Evolutionary conservation across 2,797 vertebrate genomes (phyloP), one percentile per base, ranked within the genome.

Genomic region (Apogon hyalosoma): DNA sequence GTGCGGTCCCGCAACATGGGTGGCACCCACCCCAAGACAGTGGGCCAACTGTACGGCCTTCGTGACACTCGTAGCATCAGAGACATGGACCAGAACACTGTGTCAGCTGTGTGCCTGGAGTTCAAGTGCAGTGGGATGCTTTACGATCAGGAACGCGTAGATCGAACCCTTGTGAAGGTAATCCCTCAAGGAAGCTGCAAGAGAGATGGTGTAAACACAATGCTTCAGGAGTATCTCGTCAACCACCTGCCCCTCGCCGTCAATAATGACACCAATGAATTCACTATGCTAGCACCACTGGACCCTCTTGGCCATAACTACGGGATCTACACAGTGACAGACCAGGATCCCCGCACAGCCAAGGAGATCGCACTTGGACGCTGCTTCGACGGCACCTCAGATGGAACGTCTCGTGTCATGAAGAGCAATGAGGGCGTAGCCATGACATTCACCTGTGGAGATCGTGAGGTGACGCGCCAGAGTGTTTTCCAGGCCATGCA

Each of bases 41-140:
- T 95, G 0, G 98, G 98, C 16, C 94, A 94, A 83, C 90, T 99
- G 38, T 99, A 99, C 0, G 98, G 98, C 7, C 96, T 99, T 71
- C 91, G 98, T 40, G 98, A 99, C 0, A 96, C 95, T 41, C 95
- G 95, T 24, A 99, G 97, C 80, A 96, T 96, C 28, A 95, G 95
- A 2, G 95, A 98, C 73, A 88, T 92, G 40, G 90, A 93, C 48
- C 94, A 92, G 64, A 53, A 88, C 0, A 90, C 92, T 0, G 71
- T 97, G 68, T 99, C 98, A 0, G 93, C 96, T 0, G 97, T 97
- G 43, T 99, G 98, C 58, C 73, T 99, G 61, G 98, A 99, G 89
- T 99, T 98, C 90, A 99, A 99, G 85, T 99, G 98, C 90, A 98
- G 98, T 0, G 98, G 98, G 3, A 98, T 99, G 97, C 88, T 99